A percentile compares a stretch with the other conserved stretches of the same genome.
Conservation (phyloP, 2,888 invertebrate genomes). For the Orthonevra nobilis region DNA sequence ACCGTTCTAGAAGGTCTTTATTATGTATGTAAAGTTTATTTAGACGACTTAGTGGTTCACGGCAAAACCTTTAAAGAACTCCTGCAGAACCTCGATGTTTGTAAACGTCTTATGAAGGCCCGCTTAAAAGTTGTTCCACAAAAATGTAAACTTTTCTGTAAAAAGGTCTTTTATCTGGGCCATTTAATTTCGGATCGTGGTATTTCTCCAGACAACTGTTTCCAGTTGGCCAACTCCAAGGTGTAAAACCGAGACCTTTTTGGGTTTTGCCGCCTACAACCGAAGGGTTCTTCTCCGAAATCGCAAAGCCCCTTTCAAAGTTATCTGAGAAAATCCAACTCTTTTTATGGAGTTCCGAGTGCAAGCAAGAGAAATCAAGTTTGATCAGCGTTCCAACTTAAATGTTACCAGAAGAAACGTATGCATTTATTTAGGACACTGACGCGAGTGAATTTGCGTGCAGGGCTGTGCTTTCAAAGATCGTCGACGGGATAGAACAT, state of each 20-base stretch:
- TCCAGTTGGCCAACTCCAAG: slow-evolving; percentile 3
- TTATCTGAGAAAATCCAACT: slow-evolving; percentile 3
- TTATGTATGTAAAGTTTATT: too few relatives aligned
- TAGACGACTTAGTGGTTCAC: too few relatives aligned
- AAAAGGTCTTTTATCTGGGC: not conserved
- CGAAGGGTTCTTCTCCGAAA: not conserved
- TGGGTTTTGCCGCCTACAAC: not conserved
- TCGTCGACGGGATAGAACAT: not conserved
- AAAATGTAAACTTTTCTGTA: slow-evolving; percentile 5
- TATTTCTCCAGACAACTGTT: slow-evolving; percentile 12
- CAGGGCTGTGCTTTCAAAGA: slow-evolving; percentile 4
- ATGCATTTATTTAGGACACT: slow-evolving; percentile 7
- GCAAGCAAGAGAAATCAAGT: slow-evolving; percentile 1
- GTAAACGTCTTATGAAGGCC: too few relatives aligned
- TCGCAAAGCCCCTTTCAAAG: slow-evolving; percentile 1
- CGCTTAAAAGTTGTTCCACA: too few relatives aligned
- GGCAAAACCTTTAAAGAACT: too few relatives aligned
- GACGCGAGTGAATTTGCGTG: slow-evolving; percentile 14
- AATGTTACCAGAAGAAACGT: not conserved
- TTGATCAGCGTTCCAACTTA: not conserved
- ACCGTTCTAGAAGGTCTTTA: too few relatives aligned
- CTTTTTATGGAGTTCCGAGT: not conserved
- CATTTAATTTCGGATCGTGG: slow-evolving; percentile 1
- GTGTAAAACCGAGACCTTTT: slow-evolving; percentile 1
- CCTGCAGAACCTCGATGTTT: too few relatives aligned